These are phyloP conservation scores for Acyrthosiphon pisum DNA, from an alignment of 1,140 invertebrate genomes.

Conservation along the genomic window DNA sequence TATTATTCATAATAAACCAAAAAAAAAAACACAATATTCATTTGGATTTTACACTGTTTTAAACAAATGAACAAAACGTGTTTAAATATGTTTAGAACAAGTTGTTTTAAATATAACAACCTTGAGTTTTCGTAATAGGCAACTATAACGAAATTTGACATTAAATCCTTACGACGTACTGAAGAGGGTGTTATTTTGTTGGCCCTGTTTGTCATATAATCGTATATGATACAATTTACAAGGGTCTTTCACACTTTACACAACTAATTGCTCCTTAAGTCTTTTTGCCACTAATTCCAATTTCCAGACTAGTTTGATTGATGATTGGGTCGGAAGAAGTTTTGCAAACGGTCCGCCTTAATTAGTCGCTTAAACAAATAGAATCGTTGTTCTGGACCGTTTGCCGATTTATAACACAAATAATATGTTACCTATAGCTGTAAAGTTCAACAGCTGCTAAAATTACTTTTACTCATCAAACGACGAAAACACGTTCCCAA, in stretches of 20 bases:
- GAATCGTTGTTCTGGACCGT: not conserved
- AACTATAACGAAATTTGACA: not conserved
- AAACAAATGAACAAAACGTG: no score
- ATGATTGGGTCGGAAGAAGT: not conserved
- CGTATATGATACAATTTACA: not conserved
- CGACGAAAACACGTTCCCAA: not conserved
- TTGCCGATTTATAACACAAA: not conserved
- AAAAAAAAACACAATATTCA: no score
- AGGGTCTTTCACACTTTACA: not conserved
- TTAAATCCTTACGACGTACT: not conserved
- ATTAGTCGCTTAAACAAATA: not conserved
- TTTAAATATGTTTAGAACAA: no score
- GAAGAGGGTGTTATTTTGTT: not conserved
- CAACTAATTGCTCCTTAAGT: not conserved
- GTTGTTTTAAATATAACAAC: no score
- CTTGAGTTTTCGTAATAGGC: not conserved
- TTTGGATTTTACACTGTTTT: no score
- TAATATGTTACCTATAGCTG: constrained; percentile 21
- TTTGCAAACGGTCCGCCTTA: not conserved
- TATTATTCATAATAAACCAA: no score
- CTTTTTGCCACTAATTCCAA: constrained; percentile 15
- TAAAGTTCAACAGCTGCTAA: not conserved
- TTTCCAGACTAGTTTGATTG: not conserved
- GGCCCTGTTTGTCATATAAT: not conserved
- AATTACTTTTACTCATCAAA: not conserved